A percentile compares a stretch with the other conserved stretches of the same genome.
Conservation (phyloP, 2,797 vertebrate species). For the Lindbergichthys nudifrons region DNA sequence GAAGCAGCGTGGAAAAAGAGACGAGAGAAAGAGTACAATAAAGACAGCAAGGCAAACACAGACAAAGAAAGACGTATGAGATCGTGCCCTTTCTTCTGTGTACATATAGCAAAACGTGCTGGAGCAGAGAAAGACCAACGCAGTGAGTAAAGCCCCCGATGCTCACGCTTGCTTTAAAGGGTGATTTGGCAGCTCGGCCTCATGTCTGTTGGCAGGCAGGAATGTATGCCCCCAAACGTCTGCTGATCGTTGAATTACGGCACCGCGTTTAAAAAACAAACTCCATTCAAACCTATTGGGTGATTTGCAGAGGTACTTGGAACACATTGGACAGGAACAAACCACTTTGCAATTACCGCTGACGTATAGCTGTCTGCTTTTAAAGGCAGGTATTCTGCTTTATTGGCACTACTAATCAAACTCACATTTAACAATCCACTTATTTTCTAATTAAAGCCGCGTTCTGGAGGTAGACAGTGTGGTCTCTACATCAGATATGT, state of each 20-base stretch:
- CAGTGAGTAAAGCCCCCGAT: conserved; percentile 78
- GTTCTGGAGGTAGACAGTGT: conserved; percentile 14
- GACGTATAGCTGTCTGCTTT: conserved; percentile 52
- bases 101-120: conserved; percentile 72
- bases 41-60: conserved; percentile 78
- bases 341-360: conserved; percentile 52
- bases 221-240: conserved; percentile 73
- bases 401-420: conserved; percentile 47
- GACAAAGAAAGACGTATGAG: conserved; percentile 77
- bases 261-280: conserved; percentile 29
- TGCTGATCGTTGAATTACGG: conserved; percentile 72
- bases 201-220: conserved; percentile 72
- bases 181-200: conserved; percentile 76
- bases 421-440: conserved; percentile 7
- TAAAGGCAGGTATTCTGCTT: conserved; percentile 44
- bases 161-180: conserved; percentile 74
- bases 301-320: conserved; percentile 57
- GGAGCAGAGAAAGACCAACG: conserved; percentile 76
- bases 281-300: conserved; percentile 60
- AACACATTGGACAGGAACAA: conserved; percentile 48
- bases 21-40: conserved; percentile 47
- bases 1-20: conserved; percentile 29
- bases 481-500: conserved; percentile 9
- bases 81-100: conserved; percentile 74
- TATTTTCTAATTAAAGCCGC: conserved; percentile 28